phyloP scores from a whole-genome alignment of 1,140 invertebrate species.

The Nautilus pompilius region DNA sequence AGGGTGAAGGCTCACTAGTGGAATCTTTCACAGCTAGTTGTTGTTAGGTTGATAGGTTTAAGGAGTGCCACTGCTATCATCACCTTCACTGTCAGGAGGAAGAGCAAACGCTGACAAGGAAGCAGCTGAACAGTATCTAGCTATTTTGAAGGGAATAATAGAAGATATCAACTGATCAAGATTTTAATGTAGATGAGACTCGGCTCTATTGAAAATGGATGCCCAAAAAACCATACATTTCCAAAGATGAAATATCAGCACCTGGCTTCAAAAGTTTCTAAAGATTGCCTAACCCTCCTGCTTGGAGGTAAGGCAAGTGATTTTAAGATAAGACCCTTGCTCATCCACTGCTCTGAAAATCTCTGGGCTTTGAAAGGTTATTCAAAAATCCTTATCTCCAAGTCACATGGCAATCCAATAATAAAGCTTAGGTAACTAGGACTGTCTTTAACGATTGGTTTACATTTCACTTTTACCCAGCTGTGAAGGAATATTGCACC shows the following conservation, averaged over 20 bases:
- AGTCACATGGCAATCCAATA: neutral
- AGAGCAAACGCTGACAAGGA: neutral
- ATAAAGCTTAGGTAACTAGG: neutral
- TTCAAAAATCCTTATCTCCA: neutral
- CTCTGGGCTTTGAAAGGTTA: neutral
- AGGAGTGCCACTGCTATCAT: neutral
- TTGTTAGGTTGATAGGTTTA: neutral
- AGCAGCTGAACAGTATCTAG: neutral
- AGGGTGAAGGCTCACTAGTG: too few relatives aligned
- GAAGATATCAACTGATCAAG: neutral
- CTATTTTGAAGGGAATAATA: neutral
- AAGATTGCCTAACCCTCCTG: neutral
- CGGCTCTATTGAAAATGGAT: neutral
- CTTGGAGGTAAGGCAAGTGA: too few relatives aligned
- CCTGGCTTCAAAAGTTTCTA: neutral
- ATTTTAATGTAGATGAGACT: neutral
- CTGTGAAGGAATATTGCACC: neutral
- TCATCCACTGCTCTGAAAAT: neutral
- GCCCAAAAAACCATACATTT: neutral
- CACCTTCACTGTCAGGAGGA: neutral
- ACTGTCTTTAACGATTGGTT: neutral
- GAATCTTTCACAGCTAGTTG: neutral
- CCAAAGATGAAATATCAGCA: neutral
- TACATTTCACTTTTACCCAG: neutral
- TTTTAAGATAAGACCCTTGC: neutral